Evolutionary conservation across 1,140 invertebrate species (phyloP).

Genomic region (Lordiphosa stackelbergi): DNA sequence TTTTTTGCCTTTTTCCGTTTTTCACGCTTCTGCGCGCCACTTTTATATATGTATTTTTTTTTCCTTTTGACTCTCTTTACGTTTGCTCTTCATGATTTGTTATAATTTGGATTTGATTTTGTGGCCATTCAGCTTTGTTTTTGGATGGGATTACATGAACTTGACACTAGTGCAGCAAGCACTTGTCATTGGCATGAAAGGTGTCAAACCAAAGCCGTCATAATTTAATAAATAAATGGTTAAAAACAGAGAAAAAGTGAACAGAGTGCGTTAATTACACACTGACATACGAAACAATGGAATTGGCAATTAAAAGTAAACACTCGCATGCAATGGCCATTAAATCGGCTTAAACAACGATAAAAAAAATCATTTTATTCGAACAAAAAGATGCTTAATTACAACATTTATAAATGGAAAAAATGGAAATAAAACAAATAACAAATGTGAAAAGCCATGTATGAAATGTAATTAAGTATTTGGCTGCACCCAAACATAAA

Average conservation of each 20-base stretch:
- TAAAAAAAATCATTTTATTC: background rate
- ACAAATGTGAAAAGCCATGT: conserved; percentile 19
- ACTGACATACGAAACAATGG: conserved; percentile 27
- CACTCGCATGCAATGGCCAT: conserved; percentile 30
- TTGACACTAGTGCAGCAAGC: conserved; percentile 38
- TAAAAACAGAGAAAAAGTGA: conserved; percentile 2
- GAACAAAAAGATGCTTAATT: conserved; percentile 31
- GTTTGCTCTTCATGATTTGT: conserved; percentile 26
- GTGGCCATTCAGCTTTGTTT: conserved; percentile 18
- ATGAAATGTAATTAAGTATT: conserved; percentile 35
- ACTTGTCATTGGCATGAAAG: conserved; percentile 9
- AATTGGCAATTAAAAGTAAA: conserved; percentile 57
- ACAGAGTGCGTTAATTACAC: conserved; percentile 20
- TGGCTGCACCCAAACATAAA: conserved; percentile 4
- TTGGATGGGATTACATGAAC: conserved; percentile 48
- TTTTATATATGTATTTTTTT: conserved; percentile 24
- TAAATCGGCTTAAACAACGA: conserved; percentile 14
- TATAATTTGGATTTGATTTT: conserved; percentile 38
- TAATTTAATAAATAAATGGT: conserved; percentile 6
- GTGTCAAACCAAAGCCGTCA: conserved; percentile 1
- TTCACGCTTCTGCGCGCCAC: conserved; percentile 62
- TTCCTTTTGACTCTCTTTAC: conserved; percentile 36
- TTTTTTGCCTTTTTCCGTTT: conserved; percentile 21
- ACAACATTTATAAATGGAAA: conserved; percentile 16
- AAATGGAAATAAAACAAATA: conserved; percentile 5